These are phyloP conservation scores for Nycticryphes semicollaris DNA, from an alignment of 2,113 vertebrate genomes.

Conservation along the genomic window DNA sequence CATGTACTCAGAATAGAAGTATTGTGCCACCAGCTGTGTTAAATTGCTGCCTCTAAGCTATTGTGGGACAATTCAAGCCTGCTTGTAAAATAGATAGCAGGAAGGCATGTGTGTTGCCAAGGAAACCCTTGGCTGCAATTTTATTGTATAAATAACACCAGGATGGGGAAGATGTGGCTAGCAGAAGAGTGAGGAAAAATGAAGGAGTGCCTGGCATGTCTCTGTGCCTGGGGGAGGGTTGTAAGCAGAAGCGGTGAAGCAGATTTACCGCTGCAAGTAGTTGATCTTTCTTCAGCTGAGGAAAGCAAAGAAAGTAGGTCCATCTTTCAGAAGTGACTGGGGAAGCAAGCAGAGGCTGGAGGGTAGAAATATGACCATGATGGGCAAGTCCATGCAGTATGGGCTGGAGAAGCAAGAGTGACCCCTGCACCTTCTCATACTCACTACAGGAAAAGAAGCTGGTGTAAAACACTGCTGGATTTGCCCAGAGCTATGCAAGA, in stretches of 20 bases:
- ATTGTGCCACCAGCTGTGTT: conserved; percentile 65
- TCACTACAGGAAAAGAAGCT: not conserved
- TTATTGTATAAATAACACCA: conserved; percentile 18
- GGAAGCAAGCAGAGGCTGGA: not conserved
- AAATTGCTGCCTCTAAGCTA: conserved; percentile 60
- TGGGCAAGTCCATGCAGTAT: not conserved
- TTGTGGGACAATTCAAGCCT: conserved; percentile 13
- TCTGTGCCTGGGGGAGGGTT: not conserved
- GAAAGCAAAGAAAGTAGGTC: not conserved
- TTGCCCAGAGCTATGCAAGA: not conserved
- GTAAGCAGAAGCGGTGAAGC: not conserved
- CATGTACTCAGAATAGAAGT: not conserved
- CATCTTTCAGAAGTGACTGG: not conserved
- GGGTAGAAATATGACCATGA: not conserved
- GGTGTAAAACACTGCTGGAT: not conserved
- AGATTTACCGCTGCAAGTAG: not conserved
- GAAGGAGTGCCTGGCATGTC: not conserved
- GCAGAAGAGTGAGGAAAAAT: not conserved
- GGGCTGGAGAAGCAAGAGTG: not conserved
- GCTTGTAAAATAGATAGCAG: conserved; percentile 67
- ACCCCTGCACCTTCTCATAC: not conserved
- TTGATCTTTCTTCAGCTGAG: not conserved
- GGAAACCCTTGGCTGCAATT: conserved; percentile 37
- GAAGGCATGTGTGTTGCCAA: conserved; percentile 56
- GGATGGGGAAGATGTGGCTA: not conserved